Evolutionary conservation across 2,888 invertebrate genomes (phyloP).

Genomic region (Leptopterna dolabrata): DNA sequence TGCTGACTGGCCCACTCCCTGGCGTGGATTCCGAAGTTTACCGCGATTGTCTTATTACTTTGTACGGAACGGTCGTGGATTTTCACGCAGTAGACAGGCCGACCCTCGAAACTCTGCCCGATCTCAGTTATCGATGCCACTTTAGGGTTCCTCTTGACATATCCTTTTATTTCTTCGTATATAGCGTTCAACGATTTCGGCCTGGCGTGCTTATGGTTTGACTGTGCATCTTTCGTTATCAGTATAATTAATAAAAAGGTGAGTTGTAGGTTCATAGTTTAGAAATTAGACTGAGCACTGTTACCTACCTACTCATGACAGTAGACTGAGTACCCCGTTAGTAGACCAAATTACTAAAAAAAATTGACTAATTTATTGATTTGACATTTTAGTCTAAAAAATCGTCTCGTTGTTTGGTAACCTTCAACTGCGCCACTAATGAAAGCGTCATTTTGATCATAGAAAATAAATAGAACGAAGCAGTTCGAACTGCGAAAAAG

Average conservation of each 20-base stretch:
- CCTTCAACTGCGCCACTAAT: too few relatives aligned
- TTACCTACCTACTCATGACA: too few relatives aligned
- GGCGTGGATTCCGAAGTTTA: background rate
- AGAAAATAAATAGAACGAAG: too few relatives aligned
- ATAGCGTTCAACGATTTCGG: background rate
- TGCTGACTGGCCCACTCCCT: background rate
- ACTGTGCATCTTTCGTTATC: background rate
- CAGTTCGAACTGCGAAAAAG: too few relatives aligned
- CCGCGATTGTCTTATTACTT: background rate
- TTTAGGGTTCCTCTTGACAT: background rate
- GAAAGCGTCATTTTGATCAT: too few relatives aligned
- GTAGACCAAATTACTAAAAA: too few relatives aligned
- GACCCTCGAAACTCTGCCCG: background rate
- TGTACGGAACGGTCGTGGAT: background rate
- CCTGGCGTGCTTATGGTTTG: background rate
- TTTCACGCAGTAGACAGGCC: background rate
- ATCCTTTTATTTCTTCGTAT: background rate
- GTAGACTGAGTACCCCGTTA: too few relatives aligned
- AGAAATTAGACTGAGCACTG: background rate
- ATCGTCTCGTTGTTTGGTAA: too few relatives aligned
- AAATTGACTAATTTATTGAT: too few relatives aligned
- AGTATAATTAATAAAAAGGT: background rate
- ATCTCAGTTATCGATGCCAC: background rate
- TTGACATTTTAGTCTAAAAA: too few relatives aligned
- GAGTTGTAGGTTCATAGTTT: background rate